These are phyloP conservation scores for Centropus bengalensis DNA, from an alignment of 2,113 vertebrate genomes.

Conservation along the genomic window DNA sequence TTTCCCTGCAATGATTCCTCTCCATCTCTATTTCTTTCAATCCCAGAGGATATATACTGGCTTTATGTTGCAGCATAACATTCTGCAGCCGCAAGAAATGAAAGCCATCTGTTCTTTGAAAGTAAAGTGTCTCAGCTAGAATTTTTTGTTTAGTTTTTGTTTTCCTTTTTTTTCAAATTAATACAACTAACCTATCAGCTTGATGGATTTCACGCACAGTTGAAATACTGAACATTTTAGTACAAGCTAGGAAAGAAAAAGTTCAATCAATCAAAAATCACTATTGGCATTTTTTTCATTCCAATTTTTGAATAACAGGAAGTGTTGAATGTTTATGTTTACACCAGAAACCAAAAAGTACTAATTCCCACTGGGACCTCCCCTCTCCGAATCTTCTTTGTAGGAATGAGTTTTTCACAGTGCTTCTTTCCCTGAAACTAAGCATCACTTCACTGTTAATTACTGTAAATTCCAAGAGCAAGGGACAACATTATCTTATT, in stretches of 20 bases:
- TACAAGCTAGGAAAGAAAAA: not conserved
- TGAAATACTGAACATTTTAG: not conserved
- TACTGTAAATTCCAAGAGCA: not conserved
- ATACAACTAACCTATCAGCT: not conserved
- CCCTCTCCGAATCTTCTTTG: not conserved
- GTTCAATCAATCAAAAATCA: not conserved
- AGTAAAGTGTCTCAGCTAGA: not conserved
- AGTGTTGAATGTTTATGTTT: not conserved
- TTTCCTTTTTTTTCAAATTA: not conserved
- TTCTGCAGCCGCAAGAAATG: not conserved
- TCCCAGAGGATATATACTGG: not conserved
- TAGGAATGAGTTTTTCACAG: not conserved
- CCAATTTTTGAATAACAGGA: not conserved
- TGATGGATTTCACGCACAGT: not conserved
- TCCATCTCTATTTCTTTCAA: not conserved
- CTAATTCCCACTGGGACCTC: not conserved
- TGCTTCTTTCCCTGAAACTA: not conserved
- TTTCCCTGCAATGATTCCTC: not conserved
- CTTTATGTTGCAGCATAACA: conserved; percentile 25
- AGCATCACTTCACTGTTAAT: not conserved
- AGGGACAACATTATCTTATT: not conserved
- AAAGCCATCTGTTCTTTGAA: conserved; percentile 38
- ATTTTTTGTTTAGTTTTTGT: not conserved
- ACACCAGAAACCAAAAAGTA: not conserved
- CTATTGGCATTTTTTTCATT: not conserved